Conservation (phyloP, 1,140 invertebrate genomes). For the Eumaeus atala region DNA sequence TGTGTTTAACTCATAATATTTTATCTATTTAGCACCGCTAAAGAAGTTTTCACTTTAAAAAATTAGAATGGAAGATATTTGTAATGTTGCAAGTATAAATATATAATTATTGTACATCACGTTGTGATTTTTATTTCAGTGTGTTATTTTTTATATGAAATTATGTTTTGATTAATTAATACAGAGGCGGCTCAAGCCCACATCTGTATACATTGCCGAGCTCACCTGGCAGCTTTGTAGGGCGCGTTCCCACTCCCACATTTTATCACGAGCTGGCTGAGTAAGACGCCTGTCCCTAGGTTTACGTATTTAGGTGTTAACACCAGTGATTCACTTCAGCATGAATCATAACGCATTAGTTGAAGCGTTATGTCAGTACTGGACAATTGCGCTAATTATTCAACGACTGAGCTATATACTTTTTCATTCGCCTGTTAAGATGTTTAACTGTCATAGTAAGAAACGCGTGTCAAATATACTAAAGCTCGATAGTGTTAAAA, state of each 20-base stretch:
- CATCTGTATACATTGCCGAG: conserved; percentile 56
- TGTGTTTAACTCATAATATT: too few species aligned
- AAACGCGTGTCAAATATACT: too few species aligned
- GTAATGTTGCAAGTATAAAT: too few species aligned
- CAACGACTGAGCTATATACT: too few species aligned
- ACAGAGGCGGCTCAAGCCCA: conserved; percentile 53
- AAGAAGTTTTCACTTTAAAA: too few species aligned
- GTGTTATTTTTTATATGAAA: background rate
- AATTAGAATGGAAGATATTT: too few species aligned
- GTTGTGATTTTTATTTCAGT: background rate
- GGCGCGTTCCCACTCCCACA: conserved; percentile 54
- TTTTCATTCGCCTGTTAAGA: too few species aligned
- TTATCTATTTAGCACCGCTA: too few species aligned
- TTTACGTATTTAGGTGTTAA: conserved; percentile 35
- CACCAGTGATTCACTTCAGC: conserved; percentile 13
- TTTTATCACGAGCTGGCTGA: conserved; percentile 60
- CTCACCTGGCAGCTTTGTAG: conserved; percentile 48
- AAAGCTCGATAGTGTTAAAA: too few species aligned
- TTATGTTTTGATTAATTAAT: conserved; percentile 19
- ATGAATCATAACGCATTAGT: conserved; percentile 8
- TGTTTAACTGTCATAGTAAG: too few species aligned
- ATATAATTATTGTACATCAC: too few species aligned
- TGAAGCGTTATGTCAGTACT: background rate
- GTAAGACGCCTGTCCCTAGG: conserved; percentile 47
- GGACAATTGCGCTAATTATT: too few species aligned